A percentile compares a stretch with the other conserved stretches of the same genome.
phyloP scores from a whole-genome alignment of 2,888 invertebrate species.

The Athalia rosae region DNA sequence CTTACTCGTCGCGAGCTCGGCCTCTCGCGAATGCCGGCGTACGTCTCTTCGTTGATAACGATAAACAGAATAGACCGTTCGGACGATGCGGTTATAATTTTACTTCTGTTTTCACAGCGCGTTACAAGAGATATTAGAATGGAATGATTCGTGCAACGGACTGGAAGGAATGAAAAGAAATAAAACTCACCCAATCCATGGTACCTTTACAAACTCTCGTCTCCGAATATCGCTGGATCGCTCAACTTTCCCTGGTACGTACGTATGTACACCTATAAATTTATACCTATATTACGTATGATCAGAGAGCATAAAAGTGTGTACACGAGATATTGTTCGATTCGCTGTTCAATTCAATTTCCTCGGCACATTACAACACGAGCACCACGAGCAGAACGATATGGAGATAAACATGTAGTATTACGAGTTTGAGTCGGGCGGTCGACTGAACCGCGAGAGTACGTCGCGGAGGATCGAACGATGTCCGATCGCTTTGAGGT shows the following conservation, averaged over 20 bases:
- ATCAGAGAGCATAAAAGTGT: not conserved
- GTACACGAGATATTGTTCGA: not conserved
- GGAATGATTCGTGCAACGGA: not conserved
- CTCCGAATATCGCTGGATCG: not conserved
- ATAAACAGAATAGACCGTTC: too few species aligned
- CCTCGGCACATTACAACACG: not conserved
- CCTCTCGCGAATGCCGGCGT: not conserved
- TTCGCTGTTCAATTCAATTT: not conserved
- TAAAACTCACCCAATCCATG: slow-evolving; percentile 41
- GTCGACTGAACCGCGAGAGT: not conserved
- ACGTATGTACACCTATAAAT: not conserved
- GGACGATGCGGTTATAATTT: too few species aligned
- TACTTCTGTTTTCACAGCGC: too few species aligned
- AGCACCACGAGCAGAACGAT: not conserved
- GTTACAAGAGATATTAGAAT: not conserved
- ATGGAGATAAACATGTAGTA: too few species aligned
- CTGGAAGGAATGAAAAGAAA: not conserved
- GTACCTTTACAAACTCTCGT: not conserved
- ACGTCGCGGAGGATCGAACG: slow-evolving; percentile 10
- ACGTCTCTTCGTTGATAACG: too few species aligned
- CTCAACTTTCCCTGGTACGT: slow-evolving; percentile 18
- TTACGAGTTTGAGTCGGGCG: too few species aligned
- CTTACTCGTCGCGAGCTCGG: not conserved
- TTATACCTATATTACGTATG: not conserved
- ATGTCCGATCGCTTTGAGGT: slow-evolving; percentile 33